Percentiles rank a stretch among this genome's conserved stretches.
Evolutionary conservation across 2,113 vertebrate species (phyloP).

Genomic region (Ceuthmochares aereus): DNA sequence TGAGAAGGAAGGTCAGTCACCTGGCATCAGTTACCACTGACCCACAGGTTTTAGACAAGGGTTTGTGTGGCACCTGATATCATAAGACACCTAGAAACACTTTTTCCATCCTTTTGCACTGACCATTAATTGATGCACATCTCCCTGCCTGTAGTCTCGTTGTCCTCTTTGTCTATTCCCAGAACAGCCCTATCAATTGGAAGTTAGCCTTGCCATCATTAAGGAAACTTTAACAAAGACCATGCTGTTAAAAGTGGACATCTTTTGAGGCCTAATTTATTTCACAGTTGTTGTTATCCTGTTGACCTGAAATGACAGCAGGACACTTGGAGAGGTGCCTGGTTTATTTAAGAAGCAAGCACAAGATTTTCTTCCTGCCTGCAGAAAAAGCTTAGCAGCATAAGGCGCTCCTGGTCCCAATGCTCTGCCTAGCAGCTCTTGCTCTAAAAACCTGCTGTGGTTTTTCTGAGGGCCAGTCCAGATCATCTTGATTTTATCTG

Average conservation of each 20-base stretch:
- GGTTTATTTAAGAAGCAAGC: constrained; percentile 35
- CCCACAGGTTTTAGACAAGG: neutral
- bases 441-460: neutral
- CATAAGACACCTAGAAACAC: neutral
- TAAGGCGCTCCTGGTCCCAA: neutral
- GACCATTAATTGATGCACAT: neutral
- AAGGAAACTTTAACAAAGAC: constrained; percentile 41
- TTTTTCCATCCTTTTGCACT: neutral
- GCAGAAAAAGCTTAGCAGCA: neutral
- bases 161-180: neutral
- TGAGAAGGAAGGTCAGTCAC: neutral
- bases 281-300: constrained; percentile 59
- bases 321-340: constrained; percentile 28
- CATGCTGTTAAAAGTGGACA: constrained; percentile 4
- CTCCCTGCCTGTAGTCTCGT: neutral
- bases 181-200: neutral
- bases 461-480: neutral
- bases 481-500: neutral
- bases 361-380: neutral
- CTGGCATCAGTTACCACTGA: neutral
- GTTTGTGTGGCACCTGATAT: neutral
- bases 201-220: neutral
- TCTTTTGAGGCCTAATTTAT: constrained; percentile 60
- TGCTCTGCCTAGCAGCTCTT: neutral
- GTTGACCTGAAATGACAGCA: constrained; percentile 57